Evolutionary conservation across 2,797 vertebrate genomes (phyloP).

Genomic region (Picus viridis): DNA sequence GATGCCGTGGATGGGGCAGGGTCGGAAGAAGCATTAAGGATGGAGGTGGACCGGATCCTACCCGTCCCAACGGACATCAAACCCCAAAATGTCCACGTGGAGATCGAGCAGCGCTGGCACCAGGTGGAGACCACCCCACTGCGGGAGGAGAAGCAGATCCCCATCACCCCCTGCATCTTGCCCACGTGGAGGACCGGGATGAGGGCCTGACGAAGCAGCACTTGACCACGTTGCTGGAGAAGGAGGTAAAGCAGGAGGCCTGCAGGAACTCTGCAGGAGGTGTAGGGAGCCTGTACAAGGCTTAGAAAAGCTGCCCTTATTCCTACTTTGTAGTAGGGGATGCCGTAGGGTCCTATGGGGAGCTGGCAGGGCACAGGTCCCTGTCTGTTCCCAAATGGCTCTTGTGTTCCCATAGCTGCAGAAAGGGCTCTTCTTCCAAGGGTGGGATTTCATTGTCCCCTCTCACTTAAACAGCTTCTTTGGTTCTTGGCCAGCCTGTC

Average conservation of each 20-base stretch:
- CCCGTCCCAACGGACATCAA: constrained; percentile 56
- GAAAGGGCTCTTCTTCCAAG: background rate
- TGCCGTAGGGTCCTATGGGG: background rate
- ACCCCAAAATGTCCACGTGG: constrained; percentile 85
- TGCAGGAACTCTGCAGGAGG: background rate
- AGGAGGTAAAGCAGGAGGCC: constrained; percentile 83
- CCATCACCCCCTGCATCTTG: constrained; percentile 82
- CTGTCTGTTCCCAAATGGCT: rapidly evolving
- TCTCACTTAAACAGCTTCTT: background rate
- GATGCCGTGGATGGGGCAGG: constrained; percentile 68
- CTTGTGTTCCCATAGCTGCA: background rate
- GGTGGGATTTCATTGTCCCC: background rate
- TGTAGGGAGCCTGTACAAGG: background rate
- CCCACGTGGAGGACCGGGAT: constrained; percentile 55
- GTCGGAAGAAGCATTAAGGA: constrained; percentile 79
- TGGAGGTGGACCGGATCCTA: constrained; percentile 88
- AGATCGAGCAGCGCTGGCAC: constrained; percentile 97
- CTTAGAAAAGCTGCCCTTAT: background rate
- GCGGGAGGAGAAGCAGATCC: constrained; percentile 95
- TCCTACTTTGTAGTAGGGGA: background rate
- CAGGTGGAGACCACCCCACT: constrained; percentile 95
- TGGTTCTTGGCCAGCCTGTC: background rate
- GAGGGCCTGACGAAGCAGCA: constrained; percentile 85
- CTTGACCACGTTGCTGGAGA: constrained; percentile 89
- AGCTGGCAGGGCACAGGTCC: background rate